Conservation (phyloP, 1,140 invertebrate species). For the Drosophila lini region DNA sequence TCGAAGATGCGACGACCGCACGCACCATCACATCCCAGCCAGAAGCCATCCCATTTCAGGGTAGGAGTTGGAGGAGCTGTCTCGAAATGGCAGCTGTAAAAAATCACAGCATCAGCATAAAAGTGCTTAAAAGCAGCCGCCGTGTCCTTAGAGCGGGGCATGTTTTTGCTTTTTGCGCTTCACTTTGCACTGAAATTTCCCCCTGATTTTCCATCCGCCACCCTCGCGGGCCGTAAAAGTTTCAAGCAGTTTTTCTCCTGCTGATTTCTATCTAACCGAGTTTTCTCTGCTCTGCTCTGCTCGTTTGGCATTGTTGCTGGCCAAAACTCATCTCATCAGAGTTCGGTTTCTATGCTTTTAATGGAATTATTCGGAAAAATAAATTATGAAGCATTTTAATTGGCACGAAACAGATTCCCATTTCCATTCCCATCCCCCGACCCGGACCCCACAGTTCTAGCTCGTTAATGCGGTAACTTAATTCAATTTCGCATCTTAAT, state of each 20-base stretch:
- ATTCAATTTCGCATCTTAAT: slow-evolving; percentile 76
- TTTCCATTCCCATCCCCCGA: neutral
- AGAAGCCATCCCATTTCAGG: neutral
- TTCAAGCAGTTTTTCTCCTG: slow-evolving; percentile 50
- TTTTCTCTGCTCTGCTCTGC: slow-evolving; percentile 11
- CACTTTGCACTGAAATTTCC: slow-evolving; percentile 59
- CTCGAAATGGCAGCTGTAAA: slow-evolving; percentile 79
- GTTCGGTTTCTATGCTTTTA: slow-evolving; percentile 31
- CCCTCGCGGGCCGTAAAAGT: slow-evolving; percentile 33
- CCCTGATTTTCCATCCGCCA: slow-evolving; percentile 42
- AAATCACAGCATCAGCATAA: slow-evolving; percentile 82
- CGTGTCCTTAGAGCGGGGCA: slow-evolving; percentile 54
- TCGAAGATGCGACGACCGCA: slow-evolving; percentile 59
- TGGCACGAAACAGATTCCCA: slow-evolving; percentile 53
- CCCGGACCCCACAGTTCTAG: slow-evolving; percentile 8
- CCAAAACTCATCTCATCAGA: slow-evolving; percentile 38
- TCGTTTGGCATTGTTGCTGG: slow-evolving; percentile 30
- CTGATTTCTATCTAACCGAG: slow-evolving; percentile 42
- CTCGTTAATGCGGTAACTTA: slow-evolving; percentile 72
- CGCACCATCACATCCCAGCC: slow-evolving; percentile 48
- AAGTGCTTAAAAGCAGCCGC: slow-evolving; percentile 81
- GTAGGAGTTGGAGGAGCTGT: slow-evolving; percentile 14
- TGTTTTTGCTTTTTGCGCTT: slow-evolving; percentile 64
- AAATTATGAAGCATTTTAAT: slow-evolving; percentile 61
- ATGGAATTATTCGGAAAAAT: slow-evolving; percentile 66